Evolutionary conservation across 2,113 vertebrate genomes (phyloP).

Genomic region (Corynorhinus townsendii): DNA sequence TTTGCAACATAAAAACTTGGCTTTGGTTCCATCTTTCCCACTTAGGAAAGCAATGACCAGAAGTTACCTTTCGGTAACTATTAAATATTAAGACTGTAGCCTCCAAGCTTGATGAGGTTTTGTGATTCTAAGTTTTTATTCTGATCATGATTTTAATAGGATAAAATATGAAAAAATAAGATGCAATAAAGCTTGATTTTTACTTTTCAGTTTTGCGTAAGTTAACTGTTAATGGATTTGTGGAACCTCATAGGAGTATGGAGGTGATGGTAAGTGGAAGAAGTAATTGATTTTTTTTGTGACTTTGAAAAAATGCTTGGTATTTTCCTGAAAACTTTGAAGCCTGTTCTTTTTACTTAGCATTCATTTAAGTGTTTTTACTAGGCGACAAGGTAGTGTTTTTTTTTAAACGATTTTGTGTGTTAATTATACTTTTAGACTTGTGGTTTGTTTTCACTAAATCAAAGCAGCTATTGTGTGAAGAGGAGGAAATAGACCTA

Average conservation of each 20-base stretch:
- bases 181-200: constrained; percentile 28
- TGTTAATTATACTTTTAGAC: not conserved
- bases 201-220: constrained; percentile 90
- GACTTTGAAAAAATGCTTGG: not conserved
- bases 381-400: not conserved
- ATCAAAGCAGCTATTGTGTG: not conserved
- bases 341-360: not conserved
- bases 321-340: constrained; percentile 27
- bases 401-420: not conserved
- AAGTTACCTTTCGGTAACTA: not conserved
- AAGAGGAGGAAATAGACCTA: not conserved
- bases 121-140: constrained; percentile 18
- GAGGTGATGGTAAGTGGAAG: constrained; percentile 93
- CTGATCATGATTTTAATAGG: constrained; percentile 32
- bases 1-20: not conserved
- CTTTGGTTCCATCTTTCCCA: not conserved
- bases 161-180: not conserved
- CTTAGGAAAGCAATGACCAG: not conserved
- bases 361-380: constrained; percentile 20
- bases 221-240: constrained; percentile 96
- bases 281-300: constrained; percentile 9
- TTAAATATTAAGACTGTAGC: not conserved
- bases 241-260: constrained; percentile 91
- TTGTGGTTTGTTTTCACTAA: not conserved
- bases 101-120: not conserved